A percentile compares a stretch with the other conserved stretches of the same genome.
These are phyloP conservation scores for Ophiodon elongatus DNA, from an alignment of 2,113 vertebrate genomes.

Conservation along the genomic window DNA sequence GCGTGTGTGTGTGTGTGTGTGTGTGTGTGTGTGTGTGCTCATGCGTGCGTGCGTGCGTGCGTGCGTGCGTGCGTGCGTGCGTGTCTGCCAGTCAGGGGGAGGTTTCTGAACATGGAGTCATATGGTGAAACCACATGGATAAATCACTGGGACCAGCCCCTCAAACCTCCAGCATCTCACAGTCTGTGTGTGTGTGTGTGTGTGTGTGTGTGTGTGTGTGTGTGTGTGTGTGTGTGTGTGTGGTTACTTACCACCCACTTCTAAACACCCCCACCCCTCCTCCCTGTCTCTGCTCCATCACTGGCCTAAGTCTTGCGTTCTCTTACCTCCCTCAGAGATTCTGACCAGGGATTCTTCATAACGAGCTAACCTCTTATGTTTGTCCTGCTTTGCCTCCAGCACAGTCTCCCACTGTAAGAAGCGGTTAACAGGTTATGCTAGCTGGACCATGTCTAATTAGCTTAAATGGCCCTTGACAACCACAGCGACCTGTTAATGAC, in stretches of 20 bases:
- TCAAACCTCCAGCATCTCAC: conserved; percentile 38
- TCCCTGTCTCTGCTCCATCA: conserved; percentile 43
- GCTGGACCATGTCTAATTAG: conserved; percentile 67
- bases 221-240: conserved; percentile 24
- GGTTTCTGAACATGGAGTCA: conserved; percentile 57
- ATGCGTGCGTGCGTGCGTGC: no score
- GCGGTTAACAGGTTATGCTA: conserved; percentile 69
- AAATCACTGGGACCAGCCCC: conserved; percentile 63
- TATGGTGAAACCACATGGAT: conserved; percentile 65
- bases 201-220: conserved; percentile 9
- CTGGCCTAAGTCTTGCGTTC: conserved; percentile 29
- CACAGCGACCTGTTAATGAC: conserved; percentile 73
- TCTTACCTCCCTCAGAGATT: conserved; percentile 61
- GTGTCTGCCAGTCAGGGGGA: conserved; percentile 46
- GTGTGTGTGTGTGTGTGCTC: conserved; percentile 48
- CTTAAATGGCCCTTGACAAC: conserved; percentile 66
- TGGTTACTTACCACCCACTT: conserved; percentile 50
- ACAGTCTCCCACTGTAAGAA: conserved; percentile 57
- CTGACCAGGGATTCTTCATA: conserved; percentile 54
- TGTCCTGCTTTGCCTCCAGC: conserved; percentile 57
- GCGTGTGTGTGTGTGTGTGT: conserved; percentile 51
- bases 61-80: conserved; percentile 39
- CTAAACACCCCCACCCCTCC: conserved; percentile 28
- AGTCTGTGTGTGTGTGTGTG: conserved; percentile 21
- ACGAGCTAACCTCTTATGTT: conserved; percentile 66